These are phyloP conservation scores for Amaurobius ferox DNA, from an alignment of 2,888 invertebrate species.

Conservation along the genomic window DNA sequence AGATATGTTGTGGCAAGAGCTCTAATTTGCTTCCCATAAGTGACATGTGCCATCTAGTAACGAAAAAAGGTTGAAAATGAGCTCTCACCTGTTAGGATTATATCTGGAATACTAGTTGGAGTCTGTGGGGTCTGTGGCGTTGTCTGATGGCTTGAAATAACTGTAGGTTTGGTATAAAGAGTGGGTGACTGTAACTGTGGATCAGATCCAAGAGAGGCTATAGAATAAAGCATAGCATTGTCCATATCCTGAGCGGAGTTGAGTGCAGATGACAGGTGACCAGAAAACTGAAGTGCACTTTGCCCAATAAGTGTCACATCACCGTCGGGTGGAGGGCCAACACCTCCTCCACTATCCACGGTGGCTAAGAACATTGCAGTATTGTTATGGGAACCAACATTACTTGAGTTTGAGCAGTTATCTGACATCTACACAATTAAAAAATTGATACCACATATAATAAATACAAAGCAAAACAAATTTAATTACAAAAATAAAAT, in stretches of 20 bases:
- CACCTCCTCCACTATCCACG: slow-evolving; percentile 67
- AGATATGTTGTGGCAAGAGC: too few relatives aligned
- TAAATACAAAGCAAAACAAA: neutral
- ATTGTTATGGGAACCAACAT: slow-evolving; percentile 55
- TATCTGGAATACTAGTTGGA: slow-evolving; percentile 88
- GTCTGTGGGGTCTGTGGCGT: slow-evolving; percentile 85
- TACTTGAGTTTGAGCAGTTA: slow-evolving; percentile 56
- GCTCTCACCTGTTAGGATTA: slow-evolving; percentile 86
- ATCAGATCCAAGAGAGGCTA: slow-evolving; percentile 62
- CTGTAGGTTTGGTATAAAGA: slow-evolving; percentile 70
- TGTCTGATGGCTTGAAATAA: slow-evolving; percentile 76
- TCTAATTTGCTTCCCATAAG: too few relatives aligned
- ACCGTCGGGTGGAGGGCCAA: slow-evolving; percentile 49
- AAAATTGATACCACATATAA: too few relatives aligned
- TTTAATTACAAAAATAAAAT: slow-evolving; percentile 3
- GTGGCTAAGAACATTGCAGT: slow-evolving; percentile 69
- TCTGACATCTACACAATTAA: slow-evolving; percentile 57
- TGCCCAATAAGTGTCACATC: slow-evolving; percentile 29
- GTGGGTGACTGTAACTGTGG: slow-evolving; percentile 68
- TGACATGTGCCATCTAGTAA: too few relatives aligned
- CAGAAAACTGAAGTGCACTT: slow-evolving; percentile 53
- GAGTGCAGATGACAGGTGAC: slow-evolving; percentile 56
- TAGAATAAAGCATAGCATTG: slow-evolving; percentile 68
- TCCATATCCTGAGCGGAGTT: slow-evolving; percentile 60
- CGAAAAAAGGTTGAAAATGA: too few relatives aligned